Percentiles rank a stretch among this genome's conserved stretches.
Conservation (phyloP, 2,797 vertebrate species). For the Nannoperca australis region DNA sequence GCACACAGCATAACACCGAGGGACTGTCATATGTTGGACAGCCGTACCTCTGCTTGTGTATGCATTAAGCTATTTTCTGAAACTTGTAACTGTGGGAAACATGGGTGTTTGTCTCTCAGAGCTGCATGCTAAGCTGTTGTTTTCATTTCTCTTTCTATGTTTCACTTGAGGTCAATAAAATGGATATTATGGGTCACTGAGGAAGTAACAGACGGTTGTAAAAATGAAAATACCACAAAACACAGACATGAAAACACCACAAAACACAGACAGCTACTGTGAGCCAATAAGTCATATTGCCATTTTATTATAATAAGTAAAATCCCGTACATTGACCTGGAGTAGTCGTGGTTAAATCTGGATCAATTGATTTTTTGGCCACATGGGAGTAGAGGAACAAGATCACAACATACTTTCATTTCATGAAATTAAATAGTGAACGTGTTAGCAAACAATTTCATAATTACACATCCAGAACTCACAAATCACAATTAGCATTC, state of each 20-base stretch:
- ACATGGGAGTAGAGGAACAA: not conserved
- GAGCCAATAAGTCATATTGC: conserved; percentile 15
- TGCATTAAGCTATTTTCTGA: conserved; percentile 68
- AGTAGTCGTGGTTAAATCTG: not conserved
- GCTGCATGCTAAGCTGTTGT: conserved; percentile 57
- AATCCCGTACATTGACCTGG: not conserved
- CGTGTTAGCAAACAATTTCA: not conserved
- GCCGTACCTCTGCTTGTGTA: conserved; percentile 59
- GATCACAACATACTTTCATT: not conserved
- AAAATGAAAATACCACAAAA: conserved; percentile 49
- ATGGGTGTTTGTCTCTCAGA: conserved; percentile 48
- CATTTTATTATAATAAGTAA: not conserved
- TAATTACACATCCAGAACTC: not conserved
- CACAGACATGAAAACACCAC: conserved; percentile 38
- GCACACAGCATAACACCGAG: conserved; percentile 35
- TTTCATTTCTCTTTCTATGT: conserved; percentile 58
- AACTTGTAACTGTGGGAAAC: conserved; percentile 58
- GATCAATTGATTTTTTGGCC: conserved; percentile 12
- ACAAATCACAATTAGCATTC: not conserved
- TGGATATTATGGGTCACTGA: conserved; percentile 47
- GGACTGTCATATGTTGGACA: conserved; percentile 58
- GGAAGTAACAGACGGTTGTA: conserved; percentile 41
- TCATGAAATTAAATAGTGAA: not conserved
- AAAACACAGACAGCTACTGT: conserved; percentile 24
- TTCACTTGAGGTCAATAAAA: conserved; percentile 58